These are phyloP conservation scores for Brotula barbata DNA, from an alignment of 2,797 vertebrate genomes.

Conservation along the genomic window DNA sequence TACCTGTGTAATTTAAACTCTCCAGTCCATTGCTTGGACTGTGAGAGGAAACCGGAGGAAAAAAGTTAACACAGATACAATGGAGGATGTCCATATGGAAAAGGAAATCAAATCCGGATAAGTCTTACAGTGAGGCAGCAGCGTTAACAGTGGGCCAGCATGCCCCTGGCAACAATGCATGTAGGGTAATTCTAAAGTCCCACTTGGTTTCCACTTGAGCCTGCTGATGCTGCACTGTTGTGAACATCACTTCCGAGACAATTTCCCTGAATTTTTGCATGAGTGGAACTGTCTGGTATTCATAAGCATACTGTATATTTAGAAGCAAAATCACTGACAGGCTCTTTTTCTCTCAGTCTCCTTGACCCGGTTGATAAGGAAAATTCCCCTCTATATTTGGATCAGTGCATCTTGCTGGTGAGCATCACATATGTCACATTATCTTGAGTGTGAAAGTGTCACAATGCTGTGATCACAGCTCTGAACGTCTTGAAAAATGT, in stretches of 20 bases:
- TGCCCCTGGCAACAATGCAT: conserved; percentile 17
- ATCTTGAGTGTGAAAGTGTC: conserved; percentile 27
- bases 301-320: neutral
- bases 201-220: conserved; percentile 15
- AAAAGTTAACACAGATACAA: conserved; percentile 9
- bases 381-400: conserved; percentile 58
- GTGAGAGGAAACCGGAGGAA: conserved; percentile 2
- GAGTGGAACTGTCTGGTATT: neutral
- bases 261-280: neutral
- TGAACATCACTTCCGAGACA: conserved; percentile 24
- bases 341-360: conserved; percentile 38
- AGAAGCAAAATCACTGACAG: conserved; percentile 15
- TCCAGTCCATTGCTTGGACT: neutral
- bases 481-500: conserved; percentile 21
- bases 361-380: conserved; percentile 62
- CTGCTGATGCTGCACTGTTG: conserved; percentile 15
- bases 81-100: conserved; percentile 9
- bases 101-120: neutral
- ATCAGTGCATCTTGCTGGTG: conserved; percentile 31
- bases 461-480: conserved; percentile 38
- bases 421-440: conserved; percentile 19
- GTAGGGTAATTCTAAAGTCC: conserved; percentile 35
- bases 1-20: neutral
- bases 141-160: conserved; percentile 19
- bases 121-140: conserved; percentile 12